phyloP scores from a whole-genome alignment of 2,113 vertebrate species.

The Orycteropus afer region DNA sequence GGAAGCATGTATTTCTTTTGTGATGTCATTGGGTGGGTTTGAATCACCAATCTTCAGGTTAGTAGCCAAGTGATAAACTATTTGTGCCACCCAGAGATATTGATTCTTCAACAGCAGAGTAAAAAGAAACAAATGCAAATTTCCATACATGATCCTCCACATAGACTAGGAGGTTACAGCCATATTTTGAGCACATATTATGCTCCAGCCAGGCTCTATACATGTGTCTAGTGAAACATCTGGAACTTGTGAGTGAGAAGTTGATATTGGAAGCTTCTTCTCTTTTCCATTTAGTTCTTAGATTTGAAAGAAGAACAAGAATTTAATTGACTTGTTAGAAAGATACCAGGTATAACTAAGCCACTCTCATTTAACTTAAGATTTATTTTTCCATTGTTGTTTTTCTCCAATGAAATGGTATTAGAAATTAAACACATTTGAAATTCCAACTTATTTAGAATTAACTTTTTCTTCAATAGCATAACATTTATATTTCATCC shows the following conservation, averaged over 20 bases:
- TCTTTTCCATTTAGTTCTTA: background rate
- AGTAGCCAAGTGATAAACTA: no score
- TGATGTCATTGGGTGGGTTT: no score
- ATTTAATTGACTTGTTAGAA: background rate
- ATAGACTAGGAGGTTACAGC: background rate
- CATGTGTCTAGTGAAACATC: background rate
- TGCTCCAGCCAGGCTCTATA: background rate
- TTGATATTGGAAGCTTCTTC: background rate
- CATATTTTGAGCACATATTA: background rate
- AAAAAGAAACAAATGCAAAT: background rate
- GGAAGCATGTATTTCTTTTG: no score
- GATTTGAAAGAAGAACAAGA: background rate
- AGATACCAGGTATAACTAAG: background rate
- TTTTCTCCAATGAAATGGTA: background rate
- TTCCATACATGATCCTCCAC: background rate
- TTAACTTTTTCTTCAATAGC: background rate
- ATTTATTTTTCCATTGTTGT: conserved; percentile 31
- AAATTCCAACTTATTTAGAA: background rate
- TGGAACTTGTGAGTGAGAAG: background rate
- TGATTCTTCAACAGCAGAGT: background rate
- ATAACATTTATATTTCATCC: background rate
- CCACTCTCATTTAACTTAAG: background rate
- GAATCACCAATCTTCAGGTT: no score
- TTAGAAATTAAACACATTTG: conserved; percentile 5
- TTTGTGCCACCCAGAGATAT: no score